Evolutionary conservation across 2,888 invertebrate genomes (phyloP).

Genomic region (Matsumyia berberina): DNA sequence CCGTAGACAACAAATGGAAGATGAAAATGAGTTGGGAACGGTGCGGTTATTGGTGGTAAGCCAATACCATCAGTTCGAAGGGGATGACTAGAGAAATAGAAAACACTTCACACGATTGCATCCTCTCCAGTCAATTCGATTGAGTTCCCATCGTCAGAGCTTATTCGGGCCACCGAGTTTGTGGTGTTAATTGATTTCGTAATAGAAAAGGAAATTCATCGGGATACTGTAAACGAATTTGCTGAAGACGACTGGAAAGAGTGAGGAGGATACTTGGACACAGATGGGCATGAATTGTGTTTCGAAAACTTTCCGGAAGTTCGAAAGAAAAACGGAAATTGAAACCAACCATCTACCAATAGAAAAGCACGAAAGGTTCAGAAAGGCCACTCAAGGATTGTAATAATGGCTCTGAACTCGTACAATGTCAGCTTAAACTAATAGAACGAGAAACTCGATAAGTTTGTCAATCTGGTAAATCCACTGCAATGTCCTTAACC

Average conservation of each 20-base stretch:
- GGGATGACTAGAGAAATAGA: slow-evolving; percentile 6
- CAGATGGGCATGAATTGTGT: no score
- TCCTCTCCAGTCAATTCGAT: slow-evolving; percentile 7
- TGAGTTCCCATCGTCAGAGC: slow-evolving; percentile 12
- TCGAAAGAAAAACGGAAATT: no score
- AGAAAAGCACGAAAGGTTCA: no score
- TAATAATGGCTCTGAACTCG: no score
- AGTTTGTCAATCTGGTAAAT: no score
- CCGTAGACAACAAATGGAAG: slow-evolving; percentile 4
- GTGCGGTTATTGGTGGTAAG: slow-evolving; percentile 27
- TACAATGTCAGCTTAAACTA: no score
- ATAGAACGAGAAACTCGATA: no score
- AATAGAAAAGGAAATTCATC: slow-evolving; percentile 28
- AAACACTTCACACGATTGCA: slow-evolving; percentile 42
- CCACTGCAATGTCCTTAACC: no score
- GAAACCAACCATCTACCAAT: no score
- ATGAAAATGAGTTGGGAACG: slow-evolving; percentile 27
- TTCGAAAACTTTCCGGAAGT: no score
- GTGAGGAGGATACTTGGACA: no score
- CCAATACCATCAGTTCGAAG: slow-evolving; percentile 2
- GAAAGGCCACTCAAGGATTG: no score
- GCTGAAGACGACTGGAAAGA: neutral
- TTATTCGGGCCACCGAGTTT: slow-evolving; percentile 42
- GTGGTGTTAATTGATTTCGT: slow-evolving; percentile 44
- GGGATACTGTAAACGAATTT: neutral